Base-by-base conservation (phyloP, 2,797 vertebrate genomes). In the Prionace glauca region DNA sequence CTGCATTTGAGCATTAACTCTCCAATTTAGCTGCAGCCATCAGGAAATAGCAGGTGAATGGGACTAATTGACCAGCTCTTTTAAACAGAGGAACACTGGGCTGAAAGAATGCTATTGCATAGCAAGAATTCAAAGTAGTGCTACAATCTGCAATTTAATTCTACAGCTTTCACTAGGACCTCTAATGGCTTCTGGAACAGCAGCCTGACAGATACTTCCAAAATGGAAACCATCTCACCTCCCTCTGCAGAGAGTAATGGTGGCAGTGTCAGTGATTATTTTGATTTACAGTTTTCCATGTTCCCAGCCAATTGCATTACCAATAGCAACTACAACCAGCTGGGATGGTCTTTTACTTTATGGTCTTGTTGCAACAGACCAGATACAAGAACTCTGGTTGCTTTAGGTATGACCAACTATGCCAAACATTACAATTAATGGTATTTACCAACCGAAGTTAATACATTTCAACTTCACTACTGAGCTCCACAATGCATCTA, bases 301-400 rank as follows among this genome's bases (percentile, higher is more conserved):
- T 95, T 56, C 71, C 93, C 93, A 56, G 16, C 93, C 16, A 77
- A 74, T 74, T 95, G 41, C 9, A 1, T 56, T 56, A 77, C 71
- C 12, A 26, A 71, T 8, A 56, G 90, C 90, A 92, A 74, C 93
- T 94, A 74, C 93, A 94, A 74, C 71, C 93, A 94, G 93, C 71
- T 95, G 95, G 97, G 96, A 96, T 96, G 96, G n/a, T 41, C 41
- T 79, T 96, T 98, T 98, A 67, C 95, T 99, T 97, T 99, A 95
- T 26, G 99, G 99, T 98, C 99, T 97, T 96, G 99, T 99, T 98
- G 99, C 99, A 98, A 98, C 99, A 97, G 96, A 96, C 97, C 96
- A 98, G 98, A 97, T 98, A 99, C 97, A 1, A 50, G 0, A 94
- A 97, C 98, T 98, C 98, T 97, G 97, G 98, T 96, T 97, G 98